Conservation (phyloP, 2,113 vertebrate species). For the Edolisoma coerulescens region DNA sequence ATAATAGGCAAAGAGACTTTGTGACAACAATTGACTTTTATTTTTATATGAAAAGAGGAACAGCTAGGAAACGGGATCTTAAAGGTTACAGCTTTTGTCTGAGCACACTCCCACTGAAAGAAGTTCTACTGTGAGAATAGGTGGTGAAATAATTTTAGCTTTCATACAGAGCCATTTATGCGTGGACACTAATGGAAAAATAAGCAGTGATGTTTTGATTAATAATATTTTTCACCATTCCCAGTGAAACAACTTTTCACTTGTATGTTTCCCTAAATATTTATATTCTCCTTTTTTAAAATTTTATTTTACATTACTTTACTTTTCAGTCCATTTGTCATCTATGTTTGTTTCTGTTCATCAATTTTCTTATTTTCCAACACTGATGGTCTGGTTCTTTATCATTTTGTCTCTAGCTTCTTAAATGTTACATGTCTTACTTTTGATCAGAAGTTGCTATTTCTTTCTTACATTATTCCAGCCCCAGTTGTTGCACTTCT, state of each 20-base stretch:
- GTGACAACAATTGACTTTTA: slow-evolving; percentile 30
- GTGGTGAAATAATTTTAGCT: slow-evolving; percentile 26
- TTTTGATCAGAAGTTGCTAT: slow-evolving; percentile 60
- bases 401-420: slow-evolving; percentile 43
- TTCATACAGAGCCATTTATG: not conserved
- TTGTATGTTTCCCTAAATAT: not conserved
- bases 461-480: slow-evolving; percentile 70
- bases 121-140: slow-evolving; percentile 24
- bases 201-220: not conserved
- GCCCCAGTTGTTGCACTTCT: slow-evolving; percentile 61
- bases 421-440: slow-evolving; percentile 43
- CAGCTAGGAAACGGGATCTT: not conserved
- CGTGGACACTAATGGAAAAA: not conserved
- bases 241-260: not conserved
- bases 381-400: slow-evolving; percentile 41
- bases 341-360: slow-evolving; percentile 5
- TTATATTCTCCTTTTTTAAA: not conserved
- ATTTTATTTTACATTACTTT: slow-evolving; percentile 7
- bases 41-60: slow-evolving; percentile 18
- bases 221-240: not conserved
- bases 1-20: slow-evolving; percentile 17
- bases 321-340: not conserved
- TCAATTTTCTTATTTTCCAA: slow-evolving; percentile 57
- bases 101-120: not conserved
- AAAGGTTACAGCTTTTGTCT: slow-evolving; percentile 47